phyloP scores from a whole-genome alignment of 2,888 invertebrate genomes.

The Phengaris alcon region DNA sequence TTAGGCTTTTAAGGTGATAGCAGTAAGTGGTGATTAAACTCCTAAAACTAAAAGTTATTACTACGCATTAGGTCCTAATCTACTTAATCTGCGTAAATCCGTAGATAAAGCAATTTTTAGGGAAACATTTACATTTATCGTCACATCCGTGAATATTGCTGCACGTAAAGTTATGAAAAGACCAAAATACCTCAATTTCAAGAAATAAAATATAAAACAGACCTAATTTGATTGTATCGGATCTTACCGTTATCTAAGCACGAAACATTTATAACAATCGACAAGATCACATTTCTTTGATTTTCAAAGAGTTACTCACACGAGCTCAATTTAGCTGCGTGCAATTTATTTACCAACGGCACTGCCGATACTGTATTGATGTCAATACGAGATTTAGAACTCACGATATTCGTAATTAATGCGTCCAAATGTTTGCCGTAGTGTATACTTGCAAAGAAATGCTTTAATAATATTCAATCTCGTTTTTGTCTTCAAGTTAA shows the following conservation, averaged over 20 bases:
- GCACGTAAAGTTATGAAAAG: background rate
- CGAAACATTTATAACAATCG: conserved; percentile 11
- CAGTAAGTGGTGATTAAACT: background rate
- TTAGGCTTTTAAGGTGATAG: conserved; percentile 11
- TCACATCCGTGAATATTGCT: background rate
- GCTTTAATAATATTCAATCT: background rate
- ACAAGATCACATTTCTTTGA: conserved; percentile 12
- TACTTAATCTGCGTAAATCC: background rate
- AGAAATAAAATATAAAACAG: background rate
- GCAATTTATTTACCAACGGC: conserved; percentile 32
- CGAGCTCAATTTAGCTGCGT: background rate
- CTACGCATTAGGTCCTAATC: background rate
- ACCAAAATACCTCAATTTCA: background rate
- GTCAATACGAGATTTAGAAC: conserved; percentile 17
- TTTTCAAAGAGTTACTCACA: conserved; percentile 18
- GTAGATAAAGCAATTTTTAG: background rate
- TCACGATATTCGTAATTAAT: conserved; percentile 12
- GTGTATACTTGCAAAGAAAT: background rate
- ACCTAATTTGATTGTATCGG: background rate
- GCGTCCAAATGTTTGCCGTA: background rate
- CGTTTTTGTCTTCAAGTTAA: background rate
- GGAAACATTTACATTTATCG: background rate
- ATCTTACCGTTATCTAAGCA: conserved; percentile 3
- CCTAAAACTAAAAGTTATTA: background rate
- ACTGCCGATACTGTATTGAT: conserved; percentile 35